These are phyloP conservation scores for Melanogrammus aeglefinus DNA, from an alignment of 2,797 vertebrate species.

Conservation along the genomic window DNA sequence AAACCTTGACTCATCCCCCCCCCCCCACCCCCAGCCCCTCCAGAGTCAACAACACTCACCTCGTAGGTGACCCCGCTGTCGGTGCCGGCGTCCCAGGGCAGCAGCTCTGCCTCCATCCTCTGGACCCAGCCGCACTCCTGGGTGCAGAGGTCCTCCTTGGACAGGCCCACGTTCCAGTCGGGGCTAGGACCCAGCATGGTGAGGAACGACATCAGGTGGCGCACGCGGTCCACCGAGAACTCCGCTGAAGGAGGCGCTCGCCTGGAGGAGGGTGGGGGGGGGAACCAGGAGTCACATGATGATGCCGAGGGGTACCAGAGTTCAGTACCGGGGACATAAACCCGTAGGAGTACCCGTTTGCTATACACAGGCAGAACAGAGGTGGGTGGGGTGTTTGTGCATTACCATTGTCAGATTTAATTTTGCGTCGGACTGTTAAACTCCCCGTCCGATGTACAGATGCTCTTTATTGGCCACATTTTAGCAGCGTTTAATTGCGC, in stretches of 20 bases:
- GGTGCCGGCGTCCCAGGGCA: constrained; percentile 95
- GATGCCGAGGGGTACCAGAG: background rate
- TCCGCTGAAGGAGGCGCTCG: constrained; percentile 94
- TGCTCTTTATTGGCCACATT: background rate
- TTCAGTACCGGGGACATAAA: too few relatives aligned
- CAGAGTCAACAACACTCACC: constrained; percentile 63
- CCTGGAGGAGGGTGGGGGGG: constrained; percentile 62
- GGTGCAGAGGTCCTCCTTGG: constrained; percentile 92
- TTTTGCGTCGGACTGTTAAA: background rate
- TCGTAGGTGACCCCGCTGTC: constrained; percentile 91
- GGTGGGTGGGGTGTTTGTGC: background rate
- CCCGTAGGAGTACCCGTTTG: background rate
- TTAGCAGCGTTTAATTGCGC: background rate
- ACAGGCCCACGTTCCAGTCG: constrained; percentile 94
- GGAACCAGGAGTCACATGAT: background rate
- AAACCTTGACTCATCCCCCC: background rate
- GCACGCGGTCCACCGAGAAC: constrained; percentile 90
- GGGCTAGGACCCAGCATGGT: constrained; percentile 96
- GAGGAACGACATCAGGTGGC: constrained; percentile 95
- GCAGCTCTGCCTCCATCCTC: constrained; percentile 85
- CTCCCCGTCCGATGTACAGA: background rate
- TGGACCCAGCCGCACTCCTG: constrained; percentile 96
- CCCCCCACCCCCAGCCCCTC: background rate
- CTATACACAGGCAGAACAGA: background rate
- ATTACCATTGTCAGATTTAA: background rate